Evolutionary conservation across 30 jellyfish, hydroid and myxozoan genomes (phyloP).

Genomic region (Chrysaora quinquecirrha): DNA sequence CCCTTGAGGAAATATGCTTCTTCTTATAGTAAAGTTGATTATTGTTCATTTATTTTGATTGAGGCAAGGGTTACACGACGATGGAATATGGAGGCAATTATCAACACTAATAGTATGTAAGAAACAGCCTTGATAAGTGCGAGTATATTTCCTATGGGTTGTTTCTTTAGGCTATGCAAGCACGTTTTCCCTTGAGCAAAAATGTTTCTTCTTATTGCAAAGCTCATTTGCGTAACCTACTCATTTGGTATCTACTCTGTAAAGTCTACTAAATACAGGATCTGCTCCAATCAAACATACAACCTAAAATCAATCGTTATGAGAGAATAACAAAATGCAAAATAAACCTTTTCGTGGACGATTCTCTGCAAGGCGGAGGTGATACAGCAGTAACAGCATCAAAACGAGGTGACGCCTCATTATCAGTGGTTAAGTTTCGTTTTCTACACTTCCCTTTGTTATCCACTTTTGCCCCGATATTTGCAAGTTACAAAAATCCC

Average conservation of each 20-base stretch:
- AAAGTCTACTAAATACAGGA: not conserved
- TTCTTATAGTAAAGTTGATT: too few species aligned
- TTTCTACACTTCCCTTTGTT: constrained; percentile 17
- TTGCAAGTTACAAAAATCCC: not conserved
- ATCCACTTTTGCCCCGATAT: constrained; percentile 50
- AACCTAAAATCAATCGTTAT: not conserved
- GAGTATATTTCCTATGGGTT: too few species aligned
- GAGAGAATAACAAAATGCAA: not conserved
- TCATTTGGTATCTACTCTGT: not conserved
- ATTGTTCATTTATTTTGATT: too few species aligned
- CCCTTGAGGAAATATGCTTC: too few species aligned
- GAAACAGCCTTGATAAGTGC: too few species aligned
- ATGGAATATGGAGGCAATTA: too few species aligned
- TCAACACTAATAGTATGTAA: too few species aligned
- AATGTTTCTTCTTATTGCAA: not conserved
- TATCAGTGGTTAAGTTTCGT: not conserved
- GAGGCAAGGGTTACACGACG: too few species aligned
- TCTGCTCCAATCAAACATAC: not conserved
- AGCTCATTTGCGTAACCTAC: not conserved
- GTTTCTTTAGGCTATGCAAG: too few species aligned
- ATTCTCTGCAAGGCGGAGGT: constrained; percentile 37
- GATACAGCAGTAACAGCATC: constrained; percentile 20
- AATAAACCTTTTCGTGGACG: constrained; percentile 41
- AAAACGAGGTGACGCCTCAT: constrained; percentile 46
- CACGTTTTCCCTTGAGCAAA: too few species aligned